Conservation (phyloP, 1,140 invertebrate genomes). For the Mya arenaria region DNA sequence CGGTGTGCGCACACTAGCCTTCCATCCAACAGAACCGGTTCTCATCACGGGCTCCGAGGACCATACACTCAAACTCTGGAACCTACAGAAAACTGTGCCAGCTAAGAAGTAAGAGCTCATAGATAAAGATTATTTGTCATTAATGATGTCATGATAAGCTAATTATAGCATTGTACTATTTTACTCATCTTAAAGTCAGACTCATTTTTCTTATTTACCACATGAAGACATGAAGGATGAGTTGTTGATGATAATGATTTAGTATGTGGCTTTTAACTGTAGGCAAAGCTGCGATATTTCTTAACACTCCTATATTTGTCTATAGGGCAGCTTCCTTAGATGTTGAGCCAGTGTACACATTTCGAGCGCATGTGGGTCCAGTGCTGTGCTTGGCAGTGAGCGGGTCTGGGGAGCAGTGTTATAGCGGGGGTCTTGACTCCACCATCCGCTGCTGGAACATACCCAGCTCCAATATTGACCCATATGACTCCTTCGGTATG, state of each 20-base stretch:
- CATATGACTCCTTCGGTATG: slow-evolving; percentile 96
- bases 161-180: too few species aligned
- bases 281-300: too few species aligned
- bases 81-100: slow-evolving; percentile 97
- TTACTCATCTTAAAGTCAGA: too few species aligned
- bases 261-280: too few species aligned
- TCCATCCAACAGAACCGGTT: slow-evolving; percentile 98
- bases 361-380: slow-evolving; percentile 95
- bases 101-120: slow-evolving; percentile 91
- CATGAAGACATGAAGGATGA: too few species aligned
- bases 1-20: slow-evolving; percentile 96
- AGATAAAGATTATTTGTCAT: neutral
- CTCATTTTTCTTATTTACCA: too few species aligned
- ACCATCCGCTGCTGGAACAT: slow-evolving; percentile 98
- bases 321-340: slow-evolving; percentile 93
- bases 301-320: too few species aligned
- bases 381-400: slow-evolving; percentile 97
- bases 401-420: slow-evolving; percentile 94
- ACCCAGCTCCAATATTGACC: slow-evolving; percentile 96
- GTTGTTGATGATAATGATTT: too few species aligned
- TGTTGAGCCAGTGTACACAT: slow-evolving; percentile 99
- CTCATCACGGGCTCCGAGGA: slow-evolving; percentile 99
- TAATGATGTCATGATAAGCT: too few species aligned
- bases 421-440: slow-evolving; percentile 96
- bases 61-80: slow-evolving; percentile 99